A percentile compares a stretch with the other conserved stretches of the same genome.
These are phyloP conservation scores for Oeneis ivallda DNA, from an alignment of 2,888 invertebrate genomes.

Conservation along the genomic window DNA sequence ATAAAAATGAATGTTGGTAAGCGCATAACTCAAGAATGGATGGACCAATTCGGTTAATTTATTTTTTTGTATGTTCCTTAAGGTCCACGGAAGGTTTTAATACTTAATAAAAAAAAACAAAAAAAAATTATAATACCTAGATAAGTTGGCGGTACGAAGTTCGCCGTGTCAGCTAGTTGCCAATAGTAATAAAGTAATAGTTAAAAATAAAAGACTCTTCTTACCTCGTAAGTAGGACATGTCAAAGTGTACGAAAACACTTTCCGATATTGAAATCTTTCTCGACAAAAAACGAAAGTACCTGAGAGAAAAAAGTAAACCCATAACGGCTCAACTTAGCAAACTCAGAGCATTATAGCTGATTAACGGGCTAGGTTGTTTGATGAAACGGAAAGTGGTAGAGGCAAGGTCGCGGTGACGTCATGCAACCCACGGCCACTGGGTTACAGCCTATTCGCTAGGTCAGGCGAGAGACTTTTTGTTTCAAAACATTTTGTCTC, in stretches of 20 bases:
- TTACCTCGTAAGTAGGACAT: too few relatives aligned
- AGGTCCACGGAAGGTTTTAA: too few relatives aligned
- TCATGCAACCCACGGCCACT: slow-evolving; percentile 22
- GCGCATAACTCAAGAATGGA: too few relatives aligned
- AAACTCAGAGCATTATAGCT: slow-evolving; percentile 9
- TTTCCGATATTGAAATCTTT: slow-evolving; percentile 1
- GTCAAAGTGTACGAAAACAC: neutral
- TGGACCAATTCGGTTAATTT: too few relatives aligned
- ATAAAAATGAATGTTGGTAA: too few relatives aligned
- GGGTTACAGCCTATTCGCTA: neutral
- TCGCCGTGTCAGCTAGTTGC: too few relatives aligned
- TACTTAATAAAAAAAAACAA: too few relatives aligned
- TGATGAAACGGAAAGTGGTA: slow-evolving; percentile 34
- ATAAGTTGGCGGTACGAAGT: too few relatives aligned
- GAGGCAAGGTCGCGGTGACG: slow-evolving; percentile 32
- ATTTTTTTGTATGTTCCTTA: too few relatives aligned
- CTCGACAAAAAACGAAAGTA: slow-evolving; percentile 8
- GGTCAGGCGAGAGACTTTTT: neutral
- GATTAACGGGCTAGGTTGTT: slow-evolving; percentile 31
- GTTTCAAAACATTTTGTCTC: neutral
- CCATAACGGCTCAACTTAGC: slow-evolving; percentile 9
- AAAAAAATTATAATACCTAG: too few relatives aligned
- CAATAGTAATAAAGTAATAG: too few relatives aligned
- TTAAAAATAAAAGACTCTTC: too few relatives aligned
- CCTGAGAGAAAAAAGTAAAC: neutral